Base-by-base conservation (phyloP, 1,140 invertebrate species). In the Drosophila nigromelanica region DNA sequence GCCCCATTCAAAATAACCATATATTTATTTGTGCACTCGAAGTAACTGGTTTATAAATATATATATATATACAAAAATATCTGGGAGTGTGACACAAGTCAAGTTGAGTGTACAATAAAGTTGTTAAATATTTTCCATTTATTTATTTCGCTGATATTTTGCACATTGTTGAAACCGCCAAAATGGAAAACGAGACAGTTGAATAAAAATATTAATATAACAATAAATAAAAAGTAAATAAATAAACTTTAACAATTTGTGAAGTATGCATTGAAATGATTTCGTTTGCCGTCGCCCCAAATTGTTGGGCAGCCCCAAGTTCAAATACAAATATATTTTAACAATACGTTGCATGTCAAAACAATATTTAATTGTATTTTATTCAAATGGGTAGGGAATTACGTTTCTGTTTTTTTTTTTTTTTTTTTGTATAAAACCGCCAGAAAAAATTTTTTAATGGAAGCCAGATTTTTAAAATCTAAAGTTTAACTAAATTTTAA, bases 101-200 rank as follows among this genome's bases (percentile, higher is more conserved):
- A 24, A 51, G 27, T 56, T 54, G 43, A 27, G 6, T 52, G 35
- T 33, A 8, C 12, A 39, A 59, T 51, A 62, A 64, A 64, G 52
- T 72, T 71, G 66, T 73, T 61, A 48, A 78, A 59, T 73, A 62
- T 67, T 61, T 59, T 30, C 4, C 37, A 66, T 61, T 40, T 54
- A 39, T 24, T 55, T 66, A 59, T 61, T 35, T 62, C 12, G 24
- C 50, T 68, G 35, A 21, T 56, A 70, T 76, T 42, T n/a, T 37
- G 10, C 40, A 58, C 37, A 55, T 42, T 52, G 54, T 76, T 63
- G 45, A 63, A 59, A 21, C 35, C 30, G 40, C 42, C 58, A 78
- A 78, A 78, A 67, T 45, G 48, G 47, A 35, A 40, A 51, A 33
- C 37, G 8, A 50, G 11, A 18, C 40, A 55, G 35, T 39, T 52